Evolutionary conservation across 2,888 invertebrate genomes (phyloP).

Genomic region (Mythimna pallens): DNA sequence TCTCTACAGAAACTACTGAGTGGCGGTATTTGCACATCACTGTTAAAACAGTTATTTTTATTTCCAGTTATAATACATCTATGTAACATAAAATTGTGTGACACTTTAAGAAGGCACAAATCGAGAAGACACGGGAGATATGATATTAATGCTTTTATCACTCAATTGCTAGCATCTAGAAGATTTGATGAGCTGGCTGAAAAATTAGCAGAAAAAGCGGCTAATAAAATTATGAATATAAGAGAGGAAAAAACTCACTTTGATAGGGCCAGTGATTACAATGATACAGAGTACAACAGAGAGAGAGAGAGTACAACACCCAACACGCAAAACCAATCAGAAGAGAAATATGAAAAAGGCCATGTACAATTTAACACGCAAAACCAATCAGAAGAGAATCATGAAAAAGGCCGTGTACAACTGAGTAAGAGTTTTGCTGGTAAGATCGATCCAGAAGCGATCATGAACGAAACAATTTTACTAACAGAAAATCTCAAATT

Average conservation of each 20-base stretch:
- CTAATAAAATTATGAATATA: constrained; percentile 15
- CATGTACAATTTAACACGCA: neutral
- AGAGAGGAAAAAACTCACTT: neutral
- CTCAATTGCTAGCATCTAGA: constrained; percentile 39
- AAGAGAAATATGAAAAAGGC: neutral
- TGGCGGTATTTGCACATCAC: too few relatives aligned
- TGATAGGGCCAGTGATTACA: neutral
- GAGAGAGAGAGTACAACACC: neutral
- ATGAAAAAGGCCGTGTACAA: accelerated
- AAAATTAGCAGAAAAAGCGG: constrained; percentile 52
- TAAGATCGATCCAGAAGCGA: constrained; percentile 31
- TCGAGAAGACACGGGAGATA: neutral
- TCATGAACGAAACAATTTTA: neutral
- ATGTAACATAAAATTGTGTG: constrained; percentile 29
- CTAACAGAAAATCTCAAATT: constrained; percentile 22
- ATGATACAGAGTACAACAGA: too few relatives aligned
- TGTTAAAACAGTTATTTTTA: too few relatives aligned
- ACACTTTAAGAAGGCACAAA: neutral
- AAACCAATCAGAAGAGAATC: neutral
- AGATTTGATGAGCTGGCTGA: constrained; percentile 54
- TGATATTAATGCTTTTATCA: constrained; percentile 53
- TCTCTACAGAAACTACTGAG: too few relatives aligned
- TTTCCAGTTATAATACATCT: constrained; percentile 48
- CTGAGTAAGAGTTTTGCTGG: neutral
- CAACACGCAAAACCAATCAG: neutral